Evolutionary conservation across 2,888 invertebrate genomes (phyloP).

Genomic region (Caenorhabditis panamensis): DNA sequence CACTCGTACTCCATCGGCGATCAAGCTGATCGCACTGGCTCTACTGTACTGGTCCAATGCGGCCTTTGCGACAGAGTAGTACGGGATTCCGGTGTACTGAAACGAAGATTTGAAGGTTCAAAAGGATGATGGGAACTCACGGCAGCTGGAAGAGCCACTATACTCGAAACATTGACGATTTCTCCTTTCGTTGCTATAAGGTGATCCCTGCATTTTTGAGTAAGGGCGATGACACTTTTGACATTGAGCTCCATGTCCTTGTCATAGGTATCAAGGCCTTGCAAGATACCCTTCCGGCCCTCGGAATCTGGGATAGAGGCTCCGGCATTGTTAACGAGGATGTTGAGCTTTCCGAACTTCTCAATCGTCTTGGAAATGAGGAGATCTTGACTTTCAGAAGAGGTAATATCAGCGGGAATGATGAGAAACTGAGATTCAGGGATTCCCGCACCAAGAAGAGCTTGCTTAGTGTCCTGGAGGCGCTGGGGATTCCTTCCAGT

Average conservation of each 20-base stretch:
- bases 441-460: slow-evolving; percentile 33
- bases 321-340: slow-evolving; percentile 36
- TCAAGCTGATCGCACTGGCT: slow-evolving; percentile 22
- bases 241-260: slow-evolving; percentile 22
- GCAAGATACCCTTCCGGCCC: slow-evolving; percentile 4
- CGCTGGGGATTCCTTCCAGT: slow-evolving; percentile 60
- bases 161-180: slow-evolving; percentile 44
- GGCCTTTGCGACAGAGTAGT: slow-evolving; percentile 42
- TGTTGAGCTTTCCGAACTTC: slow-evolving; percentile 53
- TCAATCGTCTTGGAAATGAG: slow-evolving; percentile 43
- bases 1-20: slow-evolving; percentile 43
- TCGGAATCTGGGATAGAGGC: slow-evolving; percentile 20
- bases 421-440: slow-evolving; percentile 8
- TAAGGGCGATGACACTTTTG: slow-evolving; percentile 50
- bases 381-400: slow-evolving; percentile 34
- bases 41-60: slow-evolving; percentile 43
- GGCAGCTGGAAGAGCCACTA: slow-evolving; percentile 6
- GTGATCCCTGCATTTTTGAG: slow-evolving; percentile 22
- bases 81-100: slow-evolving; percentile 14
- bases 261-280: slow-evolving; percentile 22
- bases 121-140: neutral
- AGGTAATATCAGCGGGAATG: slow-evolving; percentile 44
- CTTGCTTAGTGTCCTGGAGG: slow-evolving; percentile 42
- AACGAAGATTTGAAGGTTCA: too few relatives aligned
- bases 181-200: slow-evolving; percentile 31